Base-by-base conservation (phyloP, 1,140 invertebrate genomes). In the Nebria ingens region DNA sequence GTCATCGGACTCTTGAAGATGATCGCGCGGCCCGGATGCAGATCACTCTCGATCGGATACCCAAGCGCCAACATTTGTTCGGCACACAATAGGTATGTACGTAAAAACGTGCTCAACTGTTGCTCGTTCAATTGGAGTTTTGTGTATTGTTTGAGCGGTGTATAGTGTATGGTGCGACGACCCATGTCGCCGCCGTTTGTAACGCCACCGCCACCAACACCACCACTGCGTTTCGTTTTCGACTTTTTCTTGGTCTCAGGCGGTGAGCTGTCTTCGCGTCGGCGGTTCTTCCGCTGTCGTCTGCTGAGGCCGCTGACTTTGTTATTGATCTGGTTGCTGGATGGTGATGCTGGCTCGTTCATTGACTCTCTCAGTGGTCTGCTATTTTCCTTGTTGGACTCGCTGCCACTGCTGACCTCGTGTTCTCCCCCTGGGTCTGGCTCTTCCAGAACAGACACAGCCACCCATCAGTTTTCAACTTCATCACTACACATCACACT, bases 51-150 rank as follows among this genome's bases (percentile, higher is more conserved):
- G 0, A 86, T 65, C 0, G 90, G 91, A 66, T 81, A 93, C 0
- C 88, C 88, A 55, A 87, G 76, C 2, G 79, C 72, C 13, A 77
- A 71, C 55, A 91, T 71, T 53, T 88, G 76, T 22, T 84, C 77
- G 1, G 75, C 71, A 1, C 76, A 76, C 19, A 92, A 70, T 0
- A 84, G 61, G 66, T 90, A 87, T 11, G 70, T 70, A 0, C 69
- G 69, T 19, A 88, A 61, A 9, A 75, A 64, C 3, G 74, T 54
- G 6, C 68, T 65, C 12, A 82, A 42, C 1, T 65, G 59, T 0
- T 34, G 55, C 49, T 81, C 76, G 12, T 59, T 61, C 9, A 77
- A 54, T 3, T 71, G 68, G 20, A 76, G 55, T 29, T 68, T 69
- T 9, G 58, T 57, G 45, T 67, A 64, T 60, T 73, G 65, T 4